phyloP scores from a whole-genome alignment of 2,888 invertebrate genomes.

The Halocaridina rubra region DNA sequence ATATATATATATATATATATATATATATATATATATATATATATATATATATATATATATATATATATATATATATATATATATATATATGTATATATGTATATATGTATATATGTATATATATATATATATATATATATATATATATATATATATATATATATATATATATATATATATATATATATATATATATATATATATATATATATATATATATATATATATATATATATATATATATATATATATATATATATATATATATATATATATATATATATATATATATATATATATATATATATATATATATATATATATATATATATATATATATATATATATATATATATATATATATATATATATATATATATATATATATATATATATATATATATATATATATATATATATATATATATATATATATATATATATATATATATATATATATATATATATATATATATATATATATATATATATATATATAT shows the following conservation, averaged over 20 bases:
- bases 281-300: too few species aligned
- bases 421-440: not conserved
- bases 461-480: not conserved
- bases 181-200: not conserved
- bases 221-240: not conserved
- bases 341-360: not conserved
- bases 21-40: constrained; percentile 7
- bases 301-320: too few species aligned
- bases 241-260: too few species aligned
- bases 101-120: not conserved
- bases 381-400: not conserved
- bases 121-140: not conserved
- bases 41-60: not conserved
- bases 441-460: constrained; percentile 4
- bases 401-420: not conserved
- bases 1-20: constrained; percentile 2
- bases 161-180: not conserved
- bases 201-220: not conserved
- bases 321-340: too few species aligned
- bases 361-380: not conserved
- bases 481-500: not conserved
- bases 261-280: too few species aligned
- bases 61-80: not conserved
- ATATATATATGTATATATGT: not conserved
- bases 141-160: not conserved